Percentiles rank a stretch among this genome's conserved stretches.
Conservation (phyloP, 2,888 invertebrate genomes). For the Anthrax anthrax region DNA sequence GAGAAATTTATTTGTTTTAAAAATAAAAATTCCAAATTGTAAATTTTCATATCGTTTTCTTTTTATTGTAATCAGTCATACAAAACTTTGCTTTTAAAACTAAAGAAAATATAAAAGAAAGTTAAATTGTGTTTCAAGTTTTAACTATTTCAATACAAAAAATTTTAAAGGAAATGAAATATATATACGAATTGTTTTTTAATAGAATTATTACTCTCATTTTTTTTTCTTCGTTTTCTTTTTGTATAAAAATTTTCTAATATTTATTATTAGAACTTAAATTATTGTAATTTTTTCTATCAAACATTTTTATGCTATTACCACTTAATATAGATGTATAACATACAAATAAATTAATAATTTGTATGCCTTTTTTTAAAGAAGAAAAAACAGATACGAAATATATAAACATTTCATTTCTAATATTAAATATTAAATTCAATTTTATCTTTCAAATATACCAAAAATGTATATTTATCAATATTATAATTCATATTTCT, state of each 20-base stretch:
- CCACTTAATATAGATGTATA: constrained; percentile 1
- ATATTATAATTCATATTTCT: not conserved
- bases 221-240: too few species aligned
- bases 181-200: too few species aligned
- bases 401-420: not conserved
- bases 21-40: constrained; percentile 1
- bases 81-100: constrained; percentile 5
- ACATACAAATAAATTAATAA: not conserved
- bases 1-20: not conserved
- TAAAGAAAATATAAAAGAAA: constrained; percentile 1
- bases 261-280: too few species aligned
- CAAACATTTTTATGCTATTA: too few species aligned
- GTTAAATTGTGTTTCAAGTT: too few species aligned
- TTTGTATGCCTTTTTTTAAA: not conserved
- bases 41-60: not conserved
- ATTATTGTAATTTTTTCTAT: too few species aligned
- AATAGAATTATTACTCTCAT: too few species aligned
- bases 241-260: too few species aligned
- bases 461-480: not conserved
- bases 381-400: not conserved
- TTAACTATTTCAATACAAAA: too few species aligned
- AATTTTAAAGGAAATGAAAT: too few species aligned
- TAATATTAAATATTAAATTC: not conserved
- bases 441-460: not conserved
- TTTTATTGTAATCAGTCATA: constrained; percentile 6